Conservation (phyloP, 2,888 invertebrate species). For the Drosophila kuntzei region DNA sequence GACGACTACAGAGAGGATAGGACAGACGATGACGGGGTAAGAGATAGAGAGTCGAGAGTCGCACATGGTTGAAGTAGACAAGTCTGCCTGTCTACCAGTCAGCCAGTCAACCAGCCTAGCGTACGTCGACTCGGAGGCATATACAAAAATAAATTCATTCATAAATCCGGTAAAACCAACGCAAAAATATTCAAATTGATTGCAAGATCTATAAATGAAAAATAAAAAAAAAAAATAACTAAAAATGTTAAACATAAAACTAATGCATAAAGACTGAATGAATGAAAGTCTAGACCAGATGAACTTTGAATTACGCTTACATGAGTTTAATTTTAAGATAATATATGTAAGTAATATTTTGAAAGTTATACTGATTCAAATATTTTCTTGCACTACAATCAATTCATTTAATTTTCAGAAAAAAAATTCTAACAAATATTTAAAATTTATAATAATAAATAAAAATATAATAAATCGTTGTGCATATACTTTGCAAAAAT, state of each 20-base stretch:
- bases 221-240: constrained; percentile 18
- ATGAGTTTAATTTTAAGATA: neutral
- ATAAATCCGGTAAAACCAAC: constrained; percentile 81
- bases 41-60: constrained; percentile 1
- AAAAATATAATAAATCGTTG: no score
- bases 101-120: constrained; percentile 29
- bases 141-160: constrained; percentile 79
- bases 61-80: constrained; percentile 60
- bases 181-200: constrained; percentile 79
- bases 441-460: no score
- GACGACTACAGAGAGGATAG: constrained; percentile 56
- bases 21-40: constrained; percentile 20
- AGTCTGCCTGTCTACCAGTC: constrained; percentile 62
- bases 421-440: no score
- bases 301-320: constrained; percentile 27
- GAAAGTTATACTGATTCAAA: no score
- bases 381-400: no score
- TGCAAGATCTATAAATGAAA: constrained; percentile 61
- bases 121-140: constrained; percentile 51
- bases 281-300: constrained; percentile 4
- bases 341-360: no score
- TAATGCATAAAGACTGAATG: constrained; percentile 35
- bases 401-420: no score
- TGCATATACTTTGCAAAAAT: no score
- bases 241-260: constrained; percentile 37